Evolutionary conservation across 1,140 invertebrate genomes (phyloP).

Genomic region (Tetraneura akinire): DNA sequence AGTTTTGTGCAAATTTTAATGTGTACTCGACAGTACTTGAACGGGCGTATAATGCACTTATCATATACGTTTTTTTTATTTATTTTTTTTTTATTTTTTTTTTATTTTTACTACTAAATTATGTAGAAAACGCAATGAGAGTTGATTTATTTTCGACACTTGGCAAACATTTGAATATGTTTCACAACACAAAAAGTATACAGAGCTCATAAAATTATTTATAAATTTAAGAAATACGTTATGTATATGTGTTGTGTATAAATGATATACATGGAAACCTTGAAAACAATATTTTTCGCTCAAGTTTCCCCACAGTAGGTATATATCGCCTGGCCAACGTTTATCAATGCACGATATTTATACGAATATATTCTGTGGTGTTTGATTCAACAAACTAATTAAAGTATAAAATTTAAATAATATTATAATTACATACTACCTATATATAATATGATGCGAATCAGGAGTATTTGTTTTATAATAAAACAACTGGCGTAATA

Average conservation of each 20-base stretch:
- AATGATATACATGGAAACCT: not conserved
- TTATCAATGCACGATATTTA: slow-evolving; percentile 15
- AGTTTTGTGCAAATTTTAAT: not conserved
- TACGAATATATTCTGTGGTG: too few species aligned
- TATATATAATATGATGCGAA: too few species aligned
- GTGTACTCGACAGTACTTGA: not conserved
- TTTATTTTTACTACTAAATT: slow-evolving; percentile 45
- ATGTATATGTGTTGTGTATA: not conserved
- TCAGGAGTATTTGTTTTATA: not conserved
- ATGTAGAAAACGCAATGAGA: slow-evolving; percentile 40
- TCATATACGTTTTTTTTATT: too few species aligned
- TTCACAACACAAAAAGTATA: slow-evolving; percentile 28
- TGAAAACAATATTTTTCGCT: slow-evolving; percentile 28
- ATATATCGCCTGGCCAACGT: not conserved
- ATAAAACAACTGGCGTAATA: slow-evolving; percentile 7
- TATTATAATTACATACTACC: too few species aligned
- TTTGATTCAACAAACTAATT: not conserved
- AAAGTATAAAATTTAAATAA: too few species aligned
- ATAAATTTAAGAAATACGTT: slow-evolving; percentile 38
- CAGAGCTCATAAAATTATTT: slow-evolving; percentile 48
- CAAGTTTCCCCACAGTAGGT: not conserved
- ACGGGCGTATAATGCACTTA: not conserved
- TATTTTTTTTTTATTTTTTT: slow-evolving; percentile 30
- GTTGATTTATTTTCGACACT: slow-evolving; percentile 49
- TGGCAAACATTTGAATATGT: slow-evolving; percentile 29